phyloP scores from a whole-genome alignment of 2,113 vertebrate genomes.

The Diadophis punctatus region DNA sequence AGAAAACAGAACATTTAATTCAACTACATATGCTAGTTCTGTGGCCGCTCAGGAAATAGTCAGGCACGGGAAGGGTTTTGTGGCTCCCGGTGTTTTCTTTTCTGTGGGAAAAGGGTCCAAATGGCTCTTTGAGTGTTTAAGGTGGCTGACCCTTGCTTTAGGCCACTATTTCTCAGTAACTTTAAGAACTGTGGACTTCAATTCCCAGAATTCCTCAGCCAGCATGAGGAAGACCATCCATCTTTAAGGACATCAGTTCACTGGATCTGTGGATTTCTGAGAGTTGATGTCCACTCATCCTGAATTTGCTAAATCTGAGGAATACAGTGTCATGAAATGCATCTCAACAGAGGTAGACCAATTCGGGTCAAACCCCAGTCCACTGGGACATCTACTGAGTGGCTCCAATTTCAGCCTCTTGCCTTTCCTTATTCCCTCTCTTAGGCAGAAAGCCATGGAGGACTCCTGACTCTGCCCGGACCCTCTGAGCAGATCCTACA shows the following conservation, averaged over 20 bases:
- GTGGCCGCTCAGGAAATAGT: no score
- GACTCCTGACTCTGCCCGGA: not conserved
- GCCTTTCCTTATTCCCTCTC: not conserved
- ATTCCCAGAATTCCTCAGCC: not conserved
- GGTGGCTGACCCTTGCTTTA: not conserved
- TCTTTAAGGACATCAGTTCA: not conserved
- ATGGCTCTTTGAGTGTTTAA: no score
- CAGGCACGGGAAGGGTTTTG: no score
- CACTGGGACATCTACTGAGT: not conserved
- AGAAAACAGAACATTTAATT: no score
- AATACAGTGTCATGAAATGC: not conserved
- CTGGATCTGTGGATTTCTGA: not conserved
- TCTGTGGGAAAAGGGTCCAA: no score
- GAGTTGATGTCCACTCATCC: not conserved
- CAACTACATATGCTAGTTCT: no score
- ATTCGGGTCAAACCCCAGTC: not conserved
- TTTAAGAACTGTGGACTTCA: not conserved
- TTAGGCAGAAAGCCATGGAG: not conserved
- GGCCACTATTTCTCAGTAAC: no score
- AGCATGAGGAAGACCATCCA: not conserved
- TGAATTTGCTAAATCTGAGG: not conserved
- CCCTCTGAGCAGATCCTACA: not conserved
- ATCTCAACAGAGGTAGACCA: not conserved
- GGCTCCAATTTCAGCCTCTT: not conserved
- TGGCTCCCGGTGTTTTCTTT: no score